Evolutionary conservation across 2,797 vertebrate species (phyloP), one percentile per base, ranked within the genome.

Genomic region (Hylomyscus alleni): DNA sequence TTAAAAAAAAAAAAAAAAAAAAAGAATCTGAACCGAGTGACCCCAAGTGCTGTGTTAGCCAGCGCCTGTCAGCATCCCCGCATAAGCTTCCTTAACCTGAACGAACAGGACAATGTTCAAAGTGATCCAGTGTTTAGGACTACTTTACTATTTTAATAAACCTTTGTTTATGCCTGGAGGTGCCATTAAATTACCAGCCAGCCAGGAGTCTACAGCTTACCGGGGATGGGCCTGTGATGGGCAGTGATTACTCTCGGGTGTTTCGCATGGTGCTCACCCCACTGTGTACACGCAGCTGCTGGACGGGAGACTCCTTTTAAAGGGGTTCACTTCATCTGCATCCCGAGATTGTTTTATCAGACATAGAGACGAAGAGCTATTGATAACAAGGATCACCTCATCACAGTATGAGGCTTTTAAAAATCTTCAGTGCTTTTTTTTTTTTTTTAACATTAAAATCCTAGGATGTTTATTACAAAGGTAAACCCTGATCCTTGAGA

Each of bases 151-250:
- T 99, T 99, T 98, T 99, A 99, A 99, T 98, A 98, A 98, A 98
- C 96, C 98, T 99, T 98, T 99, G 99, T 99, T 99, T 99, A 98
- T 98, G 98, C 98, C 98, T 99, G 98, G 98, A 99, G 98, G 98
- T 98, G 98, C 98, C 98, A 97, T 98, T 98, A 99, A 98, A 98
- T 98, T 99, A 98, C 98, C 97, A 98, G 97, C 93, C 98, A 98
- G 98, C 97, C 98, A 98, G 98, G 98, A 98, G 98, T 98, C 98
- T 98, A 98, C 97, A 97, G 98, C 98, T 98, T 98, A 97, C 98
- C 96, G 96, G 99, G 98, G 98, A 98, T 92, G 86, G 97, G 97
- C 93, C 86, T 97, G 95, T n/a, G n/a, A n/a, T 97, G 97, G 93
- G 95, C 97, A 90, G 76, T 97, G 96, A 98, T 98, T 98, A 98